Evolutionary conservation across 2,113 vertebrate species (phyloP).

Genomic region (Merops nubicus): DNA sequence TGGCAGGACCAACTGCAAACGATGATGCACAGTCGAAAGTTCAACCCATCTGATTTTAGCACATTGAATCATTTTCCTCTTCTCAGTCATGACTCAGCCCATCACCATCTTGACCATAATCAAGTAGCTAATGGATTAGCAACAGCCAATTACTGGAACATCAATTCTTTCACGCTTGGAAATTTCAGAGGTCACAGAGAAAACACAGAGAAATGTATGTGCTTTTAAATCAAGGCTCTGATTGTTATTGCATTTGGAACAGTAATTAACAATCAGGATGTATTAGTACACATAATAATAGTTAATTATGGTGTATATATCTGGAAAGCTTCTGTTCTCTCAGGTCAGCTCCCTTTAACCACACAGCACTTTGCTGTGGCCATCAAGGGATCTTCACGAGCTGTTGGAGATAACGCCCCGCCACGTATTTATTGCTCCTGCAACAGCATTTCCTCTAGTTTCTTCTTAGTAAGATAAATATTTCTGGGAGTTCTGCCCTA

Average conservation of each 20-base stretch:
- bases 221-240: not conserved
- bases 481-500: not conserved
- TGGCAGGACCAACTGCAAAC: not conserved
- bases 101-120: not conserved
- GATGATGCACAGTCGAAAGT: not conserved
- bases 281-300: not conserved
- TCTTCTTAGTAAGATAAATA: not conserved
- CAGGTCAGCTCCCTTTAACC: not conserved
- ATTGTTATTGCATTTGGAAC: not conserved
- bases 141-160: not conserved
- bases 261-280: not conserved
- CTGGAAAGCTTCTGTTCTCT: not conserved
- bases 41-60: not conserved
- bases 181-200: not conserved
- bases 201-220: not conserved
- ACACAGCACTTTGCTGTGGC: accelerated
- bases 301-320: not conserved
- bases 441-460: not conserved
- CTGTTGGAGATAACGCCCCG: not conserved
- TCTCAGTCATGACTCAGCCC: not conserved
- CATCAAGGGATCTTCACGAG: not conserved
- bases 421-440: not conserved
- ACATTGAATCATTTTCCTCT: not conserved
- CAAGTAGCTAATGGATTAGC: not conserved
- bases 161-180: not conserved